Evolutionary conservation across 2,113 vertebrate species (phyloP).

Genomic region (Calidris pygmaea): DNA sequence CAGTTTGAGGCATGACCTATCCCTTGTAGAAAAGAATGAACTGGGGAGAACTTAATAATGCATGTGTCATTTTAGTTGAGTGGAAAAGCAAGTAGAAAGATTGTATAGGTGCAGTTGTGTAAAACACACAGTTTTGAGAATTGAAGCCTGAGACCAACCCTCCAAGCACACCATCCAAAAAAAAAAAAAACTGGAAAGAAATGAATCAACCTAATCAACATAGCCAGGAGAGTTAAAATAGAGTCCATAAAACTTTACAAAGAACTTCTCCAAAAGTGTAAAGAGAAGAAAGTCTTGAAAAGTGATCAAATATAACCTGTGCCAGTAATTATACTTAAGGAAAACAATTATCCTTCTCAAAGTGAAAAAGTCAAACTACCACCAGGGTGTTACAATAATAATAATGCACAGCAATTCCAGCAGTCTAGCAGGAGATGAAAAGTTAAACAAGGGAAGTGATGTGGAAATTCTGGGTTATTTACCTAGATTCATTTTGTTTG

Average conservation of each 20-base stretch:
- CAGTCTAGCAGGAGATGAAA: neutral
- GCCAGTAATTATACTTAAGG: neutral
- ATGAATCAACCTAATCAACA: neutral
- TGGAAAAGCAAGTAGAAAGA: neutral
- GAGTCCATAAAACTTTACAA: constrained; percentile 22
- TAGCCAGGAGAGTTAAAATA: neutral
- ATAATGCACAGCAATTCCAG: neutral
- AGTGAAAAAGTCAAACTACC: neutral
- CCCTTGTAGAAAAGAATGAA: neutral
- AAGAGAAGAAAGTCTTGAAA: constrained; percentile 35
- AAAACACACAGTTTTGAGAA: neutral
- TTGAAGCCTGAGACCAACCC: neutral
- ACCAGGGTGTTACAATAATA: constrained; percentile 21
- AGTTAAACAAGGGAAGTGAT: neutral
- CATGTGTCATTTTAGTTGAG: neutral
- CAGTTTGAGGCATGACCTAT: neutral
- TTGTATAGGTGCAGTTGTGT: neutral
- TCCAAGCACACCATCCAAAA: neutral
- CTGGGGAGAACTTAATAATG: neutral
- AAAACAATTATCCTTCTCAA: constrained; percentile 3
- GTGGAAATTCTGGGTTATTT: constrained; percentile 38
- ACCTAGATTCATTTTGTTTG: neutral
- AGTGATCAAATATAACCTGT: neutral
- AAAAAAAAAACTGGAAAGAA: neutral
- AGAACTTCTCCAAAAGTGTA: neutral